Evolutionary conservation across 1,140 invertebrate genomes (phyloP), one percentile per base, ranked within the genome.

Genomic region (Hyles euphorbiae): DNA sequence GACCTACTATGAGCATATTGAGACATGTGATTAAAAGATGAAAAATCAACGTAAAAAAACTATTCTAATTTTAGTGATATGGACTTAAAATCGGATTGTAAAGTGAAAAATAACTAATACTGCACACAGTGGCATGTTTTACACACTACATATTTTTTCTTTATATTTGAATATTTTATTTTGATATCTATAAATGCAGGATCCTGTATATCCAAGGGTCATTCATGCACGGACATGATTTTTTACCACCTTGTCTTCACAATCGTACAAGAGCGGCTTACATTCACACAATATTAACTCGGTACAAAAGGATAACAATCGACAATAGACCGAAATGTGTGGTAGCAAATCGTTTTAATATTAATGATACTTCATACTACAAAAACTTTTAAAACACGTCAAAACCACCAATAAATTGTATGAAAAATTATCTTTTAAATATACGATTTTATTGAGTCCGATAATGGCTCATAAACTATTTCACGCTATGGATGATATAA

Each of bases 171-270:
- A 22, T 22, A 22, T 22, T 22, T 22, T 22, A 22, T 22, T 22
- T 22, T 22, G 22, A 22, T 22, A 22, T 22, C 36, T 8, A 8
- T 40, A 40, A 53, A 11, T 4, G 5, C 10, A 50, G 46, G 48
- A 34, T 33, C 53, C 52, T 63, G 49, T 63, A 59, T 34, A 40
- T 53, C 49, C 53, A 51, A 56, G 53, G 56, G 62, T 60, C 57
- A 64, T 60, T 64, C 57, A 59, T 52, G 53, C 59, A 53, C 57
- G 61, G 60, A 64, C 53, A 64, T 64, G 33, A 51, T 59, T 64
- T 63, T 61, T 63, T 64, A 60, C 47, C 62, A 64, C 34, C 62
- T 58, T 63, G 51, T 58, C 61, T 47, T 55, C 12, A 57, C 53
- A 56, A 53, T 44, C 12, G 50, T 10, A 58, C 58, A 59, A 56